phyloP scores from a whole-genome alignment of 1,140 invertebrate species.

The Fopius arisanus region DNA sequence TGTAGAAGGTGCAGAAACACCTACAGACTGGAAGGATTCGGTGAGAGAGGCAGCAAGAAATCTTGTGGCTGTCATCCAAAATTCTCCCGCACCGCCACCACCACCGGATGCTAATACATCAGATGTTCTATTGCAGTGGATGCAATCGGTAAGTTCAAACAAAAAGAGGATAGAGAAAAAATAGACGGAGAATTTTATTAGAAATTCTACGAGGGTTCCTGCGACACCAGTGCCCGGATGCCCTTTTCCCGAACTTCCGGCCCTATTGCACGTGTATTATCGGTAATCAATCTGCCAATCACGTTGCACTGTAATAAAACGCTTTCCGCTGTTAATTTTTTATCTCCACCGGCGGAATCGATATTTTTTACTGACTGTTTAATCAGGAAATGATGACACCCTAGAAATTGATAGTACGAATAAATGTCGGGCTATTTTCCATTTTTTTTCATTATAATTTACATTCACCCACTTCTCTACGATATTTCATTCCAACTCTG shows the following conservation, averaged over 20 bases:
- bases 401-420: no score
- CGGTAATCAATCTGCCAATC: neutral
- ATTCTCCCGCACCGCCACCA: constrained; percentile 47
- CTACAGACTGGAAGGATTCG: constrained; percentile 55
- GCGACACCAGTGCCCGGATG: neutral
- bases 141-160: constrained; percentile 56
- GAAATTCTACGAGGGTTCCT: neutral
- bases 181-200: neutral
- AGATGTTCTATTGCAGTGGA: constrained; percentile 59
- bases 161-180: neutral
- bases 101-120: constrained; percentile 51
- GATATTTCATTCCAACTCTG: no score
- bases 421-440: no score
- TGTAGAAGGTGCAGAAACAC: constrained; percentile 45
- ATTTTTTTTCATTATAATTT: no score
- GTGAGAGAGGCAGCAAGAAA: constrained; percentile 55
- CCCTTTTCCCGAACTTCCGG: neutral
- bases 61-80: constrained; percentile 54
- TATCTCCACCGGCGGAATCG: no score
- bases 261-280: neutral
- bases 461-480: no score
- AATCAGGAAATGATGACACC: no score
- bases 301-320: neutral
- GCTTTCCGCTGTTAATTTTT: no score
- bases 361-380: no score